These are phyloP conservation scores for Halichoerus grypus DNA, from an alignment of 2,113 vertebrate species.

Conservation along the genomic window DNA sequence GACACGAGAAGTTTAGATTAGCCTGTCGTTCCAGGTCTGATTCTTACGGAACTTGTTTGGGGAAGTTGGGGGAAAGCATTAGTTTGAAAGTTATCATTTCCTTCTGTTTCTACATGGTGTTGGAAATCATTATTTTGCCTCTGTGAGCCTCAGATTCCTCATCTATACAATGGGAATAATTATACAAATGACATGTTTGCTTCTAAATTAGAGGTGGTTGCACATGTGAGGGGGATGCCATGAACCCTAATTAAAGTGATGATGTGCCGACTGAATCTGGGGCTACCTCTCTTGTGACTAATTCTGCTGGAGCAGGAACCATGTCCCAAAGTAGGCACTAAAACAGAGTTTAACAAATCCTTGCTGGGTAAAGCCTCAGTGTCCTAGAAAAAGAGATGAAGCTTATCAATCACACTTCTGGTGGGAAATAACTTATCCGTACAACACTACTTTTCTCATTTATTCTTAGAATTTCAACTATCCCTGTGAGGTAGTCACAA, in stretches of 20 bases:
- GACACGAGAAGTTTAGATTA: neutral
- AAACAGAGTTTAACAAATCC: neutral
- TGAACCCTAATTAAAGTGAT: neutral
- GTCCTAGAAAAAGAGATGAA: neutral
- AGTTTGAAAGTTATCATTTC: neutral
- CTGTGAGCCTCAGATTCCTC: neutral
- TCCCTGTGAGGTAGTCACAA: neutral
- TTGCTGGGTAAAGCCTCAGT: neutral
- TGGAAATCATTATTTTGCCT: neutral
- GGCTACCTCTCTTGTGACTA: neutral
- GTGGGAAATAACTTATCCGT: neutral
- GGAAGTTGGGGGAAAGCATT: neutral
- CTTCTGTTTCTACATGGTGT: neutral
- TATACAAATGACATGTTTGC: neutral
- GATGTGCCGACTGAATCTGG: neutral
- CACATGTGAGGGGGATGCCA: fast-evolving
- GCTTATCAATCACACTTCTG: neutral
- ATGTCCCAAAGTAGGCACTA: neutral
- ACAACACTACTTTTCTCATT: neutral
- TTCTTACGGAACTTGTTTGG: neutral
- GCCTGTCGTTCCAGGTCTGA: too few relatives aligned
- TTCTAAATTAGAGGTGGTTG: neutral
- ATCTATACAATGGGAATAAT: neutral
- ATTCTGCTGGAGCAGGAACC: neutral
- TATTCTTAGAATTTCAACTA: neutral